Base-by-base conservation (phyloP, 30 jellyfish, hydroid and myxozoan genomes). In the Pseudorhiza aurosa region DNA sequence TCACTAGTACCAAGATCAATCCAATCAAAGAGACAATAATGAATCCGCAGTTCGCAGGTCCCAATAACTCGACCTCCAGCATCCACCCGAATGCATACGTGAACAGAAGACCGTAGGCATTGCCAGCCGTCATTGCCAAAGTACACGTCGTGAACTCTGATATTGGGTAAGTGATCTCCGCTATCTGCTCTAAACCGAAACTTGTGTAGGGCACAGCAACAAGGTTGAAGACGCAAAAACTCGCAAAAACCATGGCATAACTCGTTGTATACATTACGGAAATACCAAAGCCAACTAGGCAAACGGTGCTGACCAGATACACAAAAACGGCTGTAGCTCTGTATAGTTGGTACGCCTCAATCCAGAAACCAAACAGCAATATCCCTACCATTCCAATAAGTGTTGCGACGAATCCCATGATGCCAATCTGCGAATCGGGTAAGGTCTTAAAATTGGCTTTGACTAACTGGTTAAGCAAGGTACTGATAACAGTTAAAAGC, bases 91-190 rank as follows among this genome's bases (percentile, higher is more conserved):
- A 71, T 11, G 55, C 81, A 21, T 25, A 60, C 2, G 87, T 65
- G 62, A 85, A 33, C 12, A 64, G 65, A 31, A 85, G 73, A 8
- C 92, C 96, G 42, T 76, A 76, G 14, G 72, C 25, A 55, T 87
- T 87, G 1, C 96, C 88, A 19, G 84, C 62, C 33, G 81, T 50
- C 60, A 87, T 40, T 2, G 88, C 75, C 1, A 78, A 37, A 14
- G 96, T 76, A 50, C 96, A 65, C 2, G 96, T 43, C 1, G 85
- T 68, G 65, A 67, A 60, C 37, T 76, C 96, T 10, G 96, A 85
- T 55, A 87, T n/a, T 6, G 96, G 96, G 57, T 77, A 87, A 22
- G 88, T 87, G 1, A 87, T 78, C 59, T 87, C 96, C 25, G 96
- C 96, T 11, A 82, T 82, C 44, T 87, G 96, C 51, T 87, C 92